These are phyloP conservation scores for Psococerastis gibbosa DNA, from an alignment of 2,888 invertebrate genomes.

Conservation along the genomic window DNA sequence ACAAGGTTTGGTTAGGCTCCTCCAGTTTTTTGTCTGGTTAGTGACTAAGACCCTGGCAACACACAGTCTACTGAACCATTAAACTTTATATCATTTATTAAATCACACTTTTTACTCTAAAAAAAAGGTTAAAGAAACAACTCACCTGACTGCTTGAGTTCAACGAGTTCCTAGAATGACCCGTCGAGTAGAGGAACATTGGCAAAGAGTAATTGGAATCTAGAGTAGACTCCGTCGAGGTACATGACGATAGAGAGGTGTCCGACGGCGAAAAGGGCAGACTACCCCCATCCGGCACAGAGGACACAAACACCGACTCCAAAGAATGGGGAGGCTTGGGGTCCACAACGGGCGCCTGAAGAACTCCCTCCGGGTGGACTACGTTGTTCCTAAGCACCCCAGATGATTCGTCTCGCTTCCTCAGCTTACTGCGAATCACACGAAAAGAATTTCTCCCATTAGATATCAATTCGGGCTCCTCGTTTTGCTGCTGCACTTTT, in stretches of 20 bases:
- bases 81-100: too few relatives aligned
- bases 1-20: too few relatives aligned
- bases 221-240: conserved; percentile 15
- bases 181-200: conserved; percentile 24
- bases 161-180: conserved; percentile 53
- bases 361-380: conserved; percentile 44
- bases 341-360: conserved; percentile 27
- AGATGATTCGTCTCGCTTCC: conserved; percentile 64
- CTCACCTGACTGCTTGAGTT: conserved; percentile 64
- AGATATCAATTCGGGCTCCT: not conserved
- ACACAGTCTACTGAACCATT: too few relatives aligned
- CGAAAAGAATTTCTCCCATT: conserved; percentile 38
- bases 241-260: conserved; percentile 18
- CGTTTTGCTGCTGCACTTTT: conserved; percentile 1
- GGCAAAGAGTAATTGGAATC: conserved; percentile 16
- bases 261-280: conserved; percentile 2
- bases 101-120: too few relatives aligned
- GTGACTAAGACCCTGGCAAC: too few relatives aligned
- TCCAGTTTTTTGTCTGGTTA: too few relatives aligned
- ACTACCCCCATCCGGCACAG: not conserved
- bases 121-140: conserved; percentile 17
- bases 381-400: conserved; percentile 26
- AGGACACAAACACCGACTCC: conserved; percentile 1
- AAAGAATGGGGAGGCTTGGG: not conserved
- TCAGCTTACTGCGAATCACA: conserved; percentile 78